Evolutionary conservation across 2,888 invertebrate species (phyloP).

Genomic region (Siphlonurus alternatus): DNA sequence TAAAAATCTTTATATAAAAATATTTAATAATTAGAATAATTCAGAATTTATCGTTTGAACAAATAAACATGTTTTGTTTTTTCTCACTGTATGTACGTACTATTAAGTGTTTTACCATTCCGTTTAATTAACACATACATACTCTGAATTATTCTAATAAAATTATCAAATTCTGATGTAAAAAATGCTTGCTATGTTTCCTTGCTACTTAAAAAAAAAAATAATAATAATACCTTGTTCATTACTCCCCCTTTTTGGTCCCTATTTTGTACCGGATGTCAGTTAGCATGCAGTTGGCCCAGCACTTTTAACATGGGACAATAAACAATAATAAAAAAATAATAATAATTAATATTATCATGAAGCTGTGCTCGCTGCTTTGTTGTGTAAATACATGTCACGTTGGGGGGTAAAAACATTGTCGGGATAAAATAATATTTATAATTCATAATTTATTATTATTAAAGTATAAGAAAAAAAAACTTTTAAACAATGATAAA

Average conservation of each 20-base stretch:
- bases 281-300: slow-evolving; percentile 3
- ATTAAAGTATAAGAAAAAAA: not conserved
- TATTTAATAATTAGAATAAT: too few relatives aligned
- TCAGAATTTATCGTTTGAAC: too few relatives aligned
- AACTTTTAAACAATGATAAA: not conserved
- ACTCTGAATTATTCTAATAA: not conserved
- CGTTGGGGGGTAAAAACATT: not conserved
- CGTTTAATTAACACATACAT: too few relatives aligned
- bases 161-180: not conserved
- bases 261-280: not conserved
- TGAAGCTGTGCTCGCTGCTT: not conserved
- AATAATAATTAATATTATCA: not conserved
- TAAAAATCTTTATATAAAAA: slow-evolving; percentile 4
- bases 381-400: not conserved
- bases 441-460: not conserved
- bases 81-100: too few relatives aligned
- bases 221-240: slow-evolving; percentile 4
- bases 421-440: not conserved
- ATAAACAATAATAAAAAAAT: not conserved
- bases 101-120: too few relatives aligned
- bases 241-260: slow-evolving; percentile 5
- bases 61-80: too few relatives aligned
- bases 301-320: not conserved
- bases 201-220: slow-evolving; percentile 3
- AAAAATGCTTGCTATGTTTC: not conserved